Conservation (phyloP, 2,797 vertebrate species). For the Amazona finschi region DNA sequence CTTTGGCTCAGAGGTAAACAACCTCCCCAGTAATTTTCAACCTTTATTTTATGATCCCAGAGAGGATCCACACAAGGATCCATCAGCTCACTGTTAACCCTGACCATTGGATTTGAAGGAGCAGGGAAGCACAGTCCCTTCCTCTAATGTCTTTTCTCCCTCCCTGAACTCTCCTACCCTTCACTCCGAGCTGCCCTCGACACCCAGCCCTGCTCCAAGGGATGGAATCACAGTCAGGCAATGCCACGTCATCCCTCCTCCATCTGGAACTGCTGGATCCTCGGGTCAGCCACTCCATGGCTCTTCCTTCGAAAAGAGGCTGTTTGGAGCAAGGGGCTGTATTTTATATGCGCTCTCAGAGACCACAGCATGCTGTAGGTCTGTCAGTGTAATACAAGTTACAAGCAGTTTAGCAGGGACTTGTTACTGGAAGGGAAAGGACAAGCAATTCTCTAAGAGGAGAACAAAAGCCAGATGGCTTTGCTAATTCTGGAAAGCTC, state of each 20-base stretch:
- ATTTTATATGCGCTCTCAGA: rapidly evolving
- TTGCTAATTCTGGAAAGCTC: slow-evolving; percentile 34
- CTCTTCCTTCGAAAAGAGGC: neutral
- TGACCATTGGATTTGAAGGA: neutral
- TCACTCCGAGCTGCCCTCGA: rapidly evolving
- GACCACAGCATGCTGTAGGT: rapidly evolving
- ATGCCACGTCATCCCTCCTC: rapidly evolving
- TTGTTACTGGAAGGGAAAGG: neutral
- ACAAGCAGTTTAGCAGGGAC: neutral
- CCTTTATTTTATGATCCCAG: neutral
- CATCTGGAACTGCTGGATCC: neutral
- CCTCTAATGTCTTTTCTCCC: neutral
- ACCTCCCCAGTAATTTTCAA: neutral
- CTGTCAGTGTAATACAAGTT: neutral
- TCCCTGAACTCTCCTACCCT: neutral
- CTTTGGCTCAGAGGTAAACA: neutral
- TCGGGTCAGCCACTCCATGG: rapidly evolving
- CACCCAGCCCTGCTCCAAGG: neutral
- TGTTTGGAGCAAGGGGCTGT: neutral
- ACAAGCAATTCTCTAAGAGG: neutral
- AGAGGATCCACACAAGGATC: neutral
- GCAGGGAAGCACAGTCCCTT: rapidly evolving
- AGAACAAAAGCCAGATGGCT: slow-evolving; percentile 54
- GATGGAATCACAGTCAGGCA: rapidly evolving
- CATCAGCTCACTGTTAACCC: rapidly evolving